These are phyloP conservation scores for Eira barbara DNA, from an alignment of 2,113 vertebrate species.

Conservation along the genomic window DNA sequence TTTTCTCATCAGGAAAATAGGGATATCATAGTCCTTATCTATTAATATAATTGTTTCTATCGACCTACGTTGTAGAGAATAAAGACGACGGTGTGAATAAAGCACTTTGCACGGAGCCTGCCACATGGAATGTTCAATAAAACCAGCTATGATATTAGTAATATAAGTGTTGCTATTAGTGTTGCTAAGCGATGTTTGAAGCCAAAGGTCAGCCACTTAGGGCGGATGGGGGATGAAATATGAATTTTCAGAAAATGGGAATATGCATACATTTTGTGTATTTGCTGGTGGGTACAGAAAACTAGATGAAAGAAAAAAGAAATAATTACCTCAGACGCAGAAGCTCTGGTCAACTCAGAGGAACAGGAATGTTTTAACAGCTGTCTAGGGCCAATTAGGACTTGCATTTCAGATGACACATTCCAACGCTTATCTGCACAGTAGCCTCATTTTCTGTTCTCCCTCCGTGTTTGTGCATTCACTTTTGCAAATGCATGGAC, in stretches of 20 bases:
- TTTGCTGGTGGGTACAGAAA: not conserved
- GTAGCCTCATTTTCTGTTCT: not conserved
- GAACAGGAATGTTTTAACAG: not conserved
- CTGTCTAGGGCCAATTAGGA: not conserved
- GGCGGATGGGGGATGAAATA: not conserved
- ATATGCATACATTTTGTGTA: not conserved
- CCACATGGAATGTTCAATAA: not conserved
- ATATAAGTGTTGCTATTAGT: not conserved
- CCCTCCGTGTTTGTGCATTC: fast-evolving
- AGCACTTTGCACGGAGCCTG: not conserved
- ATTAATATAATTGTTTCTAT: not conserved
- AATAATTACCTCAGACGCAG: not conserved
- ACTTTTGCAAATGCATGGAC: not conserved
- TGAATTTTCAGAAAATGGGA: not conserved
- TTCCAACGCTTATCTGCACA: not conserved
- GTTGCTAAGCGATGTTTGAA: not conserved
- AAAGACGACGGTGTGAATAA: not conserved
- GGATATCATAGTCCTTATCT: not conserved
- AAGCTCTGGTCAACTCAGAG: not conserved
- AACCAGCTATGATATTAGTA: not conserved
- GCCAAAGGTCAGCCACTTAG: not conserved
- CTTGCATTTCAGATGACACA: not conserved
- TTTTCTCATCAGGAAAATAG: not conserved
- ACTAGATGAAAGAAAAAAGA: not conserved
- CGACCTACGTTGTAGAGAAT: not conserved